Evolutionary conservation across 2,113 vertebrate genomes (phyloP).

Genomic region (Harpagus bidentatus): DNA sequence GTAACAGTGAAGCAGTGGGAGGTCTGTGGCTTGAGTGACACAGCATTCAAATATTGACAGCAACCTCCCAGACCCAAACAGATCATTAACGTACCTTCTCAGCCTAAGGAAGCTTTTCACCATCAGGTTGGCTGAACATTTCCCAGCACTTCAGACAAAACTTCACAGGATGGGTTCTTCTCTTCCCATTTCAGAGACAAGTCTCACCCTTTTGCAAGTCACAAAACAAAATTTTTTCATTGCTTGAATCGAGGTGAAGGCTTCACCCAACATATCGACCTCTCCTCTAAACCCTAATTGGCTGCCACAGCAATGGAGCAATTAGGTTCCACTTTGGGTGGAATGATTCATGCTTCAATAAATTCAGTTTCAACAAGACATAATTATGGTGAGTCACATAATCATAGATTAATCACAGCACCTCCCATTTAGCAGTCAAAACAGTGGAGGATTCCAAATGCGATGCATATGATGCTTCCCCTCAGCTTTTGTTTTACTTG

Average conservation of each 20-base stretch:
- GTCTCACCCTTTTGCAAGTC: neutral
- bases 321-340: slow-evolving; percentile 67
- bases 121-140: neutral
- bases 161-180: neutral
- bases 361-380: slow-evolving; percentile 77
- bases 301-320: slow-evolving; percentile 39
- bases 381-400: slow-evolving; percentile 80
- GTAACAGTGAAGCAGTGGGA: neutral
- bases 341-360: slow-evolving; percentile 77
- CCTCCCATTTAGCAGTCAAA: slow-evolving; percentile 74
- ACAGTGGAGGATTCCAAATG: slow-evolving; percentile 65
- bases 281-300: slow-evolving; percentile 22
- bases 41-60: neutral
- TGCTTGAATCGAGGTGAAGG: neutral
- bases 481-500: slow-evolving; percentile 21
- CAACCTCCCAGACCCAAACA: neutral
- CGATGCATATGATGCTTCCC: neutral
- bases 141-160: neutral
- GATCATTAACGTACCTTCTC: neutral
- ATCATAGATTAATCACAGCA: slow-evolving; percentile 71
- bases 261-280: neutral
- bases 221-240: neutral
- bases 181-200: neutral
- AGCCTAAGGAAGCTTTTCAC: neutral
- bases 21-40: neutral